Evolutionary conservation across 2,888 invertebrate genomes (phyloP).

Genomic region (Lasioglossum villosulum): DNA sequence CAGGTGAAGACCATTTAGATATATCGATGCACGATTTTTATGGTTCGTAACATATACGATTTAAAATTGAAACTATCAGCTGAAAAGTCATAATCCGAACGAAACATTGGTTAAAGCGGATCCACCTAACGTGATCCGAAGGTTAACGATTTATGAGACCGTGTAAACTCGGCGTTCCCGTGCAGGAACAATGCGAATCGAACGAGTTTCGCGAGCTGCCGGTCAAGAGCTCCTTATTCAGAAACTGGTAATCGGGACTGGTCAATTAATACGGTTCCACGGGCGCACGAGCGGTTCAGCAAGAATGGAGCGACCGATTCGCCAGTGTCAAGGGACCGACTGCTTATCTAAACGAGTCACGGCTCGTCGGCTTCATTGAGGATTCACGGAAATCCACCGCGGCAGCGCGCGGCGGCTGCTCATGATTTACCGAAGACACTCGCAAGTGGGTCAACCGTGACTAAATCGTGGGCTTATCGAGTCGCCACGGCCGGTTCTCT

Average conservation of each 20-base stretch:
- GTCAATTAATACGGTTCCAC: constrained; percentile 60
- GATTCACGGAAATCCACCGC: constrained; percentile 72
- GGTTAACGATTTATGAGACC: not conserved
- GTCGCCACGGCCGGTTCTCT: constrained; percentile 14
- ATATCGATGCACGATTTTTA: too few species aligned
- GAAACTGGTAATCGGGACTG: constrained; percentile 14
- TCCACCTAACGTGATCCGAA: not conserved
- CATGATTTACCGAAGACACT: constrained; percentile 69
- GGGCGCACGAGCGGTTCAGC: constrained; percentile 37
- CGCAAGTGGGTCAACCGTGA: constrained; percentile 71
- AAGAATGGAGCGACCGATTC: constrained; percentile 52
- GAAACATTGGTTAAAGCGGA: not conserved
- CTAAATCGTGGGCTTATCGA: constrained; percentile 62
- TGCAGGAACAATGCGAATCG: not conserved
- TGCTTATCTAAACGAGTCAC: constrained; percentile 71
- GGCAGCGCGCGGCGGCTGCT: constrained; percentile 29
- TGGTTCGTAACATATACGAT: too few species aligned
- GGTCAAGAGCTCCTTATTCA: not conserved
- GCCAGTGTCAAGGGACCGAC: constrained; percentile 61
- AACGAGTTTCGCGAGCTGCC: not conserved
- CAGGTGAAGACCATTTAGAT: too few species aligned
- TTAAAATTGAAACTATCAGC: not conserved
- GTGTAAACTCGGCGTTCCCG: not conserved
- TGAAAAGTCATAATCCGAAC: not conserved
- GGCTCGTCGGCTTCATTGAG: constrained; percentile 67